phyloP scores from a whole-genome alignment of 2,797 vertebrate genomes.

The Epinephelus malabaricus region DNA sequence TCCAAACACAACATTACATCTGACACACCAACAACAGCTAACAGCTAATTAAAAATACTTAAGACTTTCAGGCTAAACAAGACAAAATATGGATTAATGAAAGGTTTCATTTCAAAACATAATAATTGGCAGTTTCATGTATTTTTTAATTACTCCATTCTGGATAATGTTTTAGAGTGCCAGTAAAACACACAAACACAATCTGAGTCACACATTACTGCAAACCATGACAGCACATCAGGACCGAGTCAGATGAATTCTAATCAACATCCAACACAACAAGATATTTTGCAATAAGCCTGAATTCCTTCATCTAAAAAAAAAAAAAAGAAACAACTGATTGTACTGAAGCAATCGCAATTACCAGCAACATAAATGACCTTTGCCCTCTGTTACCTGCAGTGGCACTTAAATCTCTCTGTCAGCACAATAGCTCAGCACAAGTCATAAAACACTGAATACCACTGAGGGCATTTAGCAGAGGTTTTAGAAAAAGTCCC shows the following conservation, averaged over 20 bases:
- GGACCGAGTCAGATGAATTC: constrained; percentile 6
- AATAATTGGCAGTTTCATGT: constrained; percentile 26
- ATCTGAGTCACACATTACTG: constrained; percentile 17
- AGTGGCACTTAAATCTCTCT: constrained; percentile 11
- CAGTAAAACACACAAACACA: neutral
- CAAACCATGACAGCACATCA: constrained; percentile 18
- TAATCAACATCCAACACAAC: constrained; percentile 27
- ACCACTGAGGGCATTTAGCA: neutral
- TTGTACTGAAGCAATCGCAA: neutral
- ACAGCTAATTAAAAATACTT: constrained; percentile 6
- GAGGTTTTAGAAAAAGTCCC: neutral
- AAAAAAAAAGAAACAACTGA: neutral
- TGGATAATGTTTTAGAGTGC: constrained; percentile 18
- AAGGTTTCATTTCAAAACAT: constrained; percentile 5
- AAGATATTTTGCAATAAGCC: constrained; percentile 1
- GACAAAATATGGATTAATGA: neutral
- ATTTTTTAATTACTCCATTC: constrained; percentile 21
- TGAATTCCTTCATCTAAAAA: neutral
- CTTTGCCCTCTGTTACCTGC: constrained; percentile 32
- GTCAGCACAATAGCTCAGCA: neutral
- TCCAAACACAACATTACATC: neutral
- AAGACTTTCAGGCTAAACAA: neutral
- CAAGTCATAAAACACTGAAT: constrained; percentile 26
- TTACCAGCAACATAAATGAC: constrained; percentile 1
- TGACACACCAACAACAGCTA: neutral